Percentiles rank a stretch among this genome's conserved stretches.
phyloP scores from a whole-genome alignment of 1,140 invertebrate species.

The Cydia pomonella region DNA sequence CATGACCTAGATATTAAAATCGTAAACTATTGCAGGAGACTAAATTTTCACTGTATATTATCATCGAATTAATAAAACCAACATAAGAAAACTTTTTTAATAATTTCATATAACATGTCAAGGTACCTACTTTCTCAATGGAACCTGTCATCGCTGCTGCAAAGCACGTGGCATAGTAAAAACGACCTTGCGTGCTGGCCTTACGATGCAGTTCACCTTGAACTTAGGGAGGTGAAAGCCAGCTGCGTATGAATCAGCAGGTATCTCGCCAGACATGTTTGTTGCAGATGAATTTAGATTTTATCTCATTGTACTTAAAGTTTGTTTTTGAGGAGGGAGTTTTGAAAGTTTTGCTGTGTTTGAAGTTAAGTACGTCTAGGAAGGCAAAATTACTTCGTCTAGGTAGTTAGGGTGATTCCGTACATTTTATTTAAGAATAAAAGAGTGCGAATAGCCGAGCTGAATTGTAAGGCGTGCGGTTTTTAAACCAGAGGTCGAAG shows the following conservation, averaged over 20 bases:
- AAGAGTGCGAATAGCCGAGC: neutral
- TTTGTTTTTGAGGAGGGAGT: neutral
- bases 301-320: neutral
- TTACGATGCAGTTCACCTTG: conserved; percentile 34
- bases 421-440: neutral
- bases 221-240: conserved; percentile 34
- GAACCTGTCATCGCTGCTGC: conserved; percentile 4
- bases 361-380: neutral
- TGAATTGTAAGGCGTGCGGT: neutral
- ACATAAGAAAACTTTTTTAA: conserved; percentile 19
- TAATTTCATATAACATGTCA: conserved; percentile 3
- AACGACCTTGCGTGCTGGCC: conserved; percentile 28
- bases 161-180: conserved; percentile 34
- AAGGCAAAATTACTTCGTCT: neutral
- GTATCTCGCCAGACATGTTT: conserved; percentile 14
- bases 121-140: conserved; percentile 11
- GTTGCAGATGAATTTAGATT: neutral
- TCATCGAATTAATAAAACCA: conserved; percentile 9
- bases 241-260: conserved; percentile 14
- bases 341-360: neutral
- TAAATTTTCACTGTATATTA: too few relatives aligned
- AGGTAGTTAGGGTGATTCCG: neutral
- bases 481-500: too few relatives aligned
- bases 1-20: too few relatives aligned
- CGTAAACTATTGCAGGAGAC: too few relatives aligned